Base-by-base conservation (phyloP, 1,140 invertebrate species). In the Trypoxylus dichotomus region DNA sequence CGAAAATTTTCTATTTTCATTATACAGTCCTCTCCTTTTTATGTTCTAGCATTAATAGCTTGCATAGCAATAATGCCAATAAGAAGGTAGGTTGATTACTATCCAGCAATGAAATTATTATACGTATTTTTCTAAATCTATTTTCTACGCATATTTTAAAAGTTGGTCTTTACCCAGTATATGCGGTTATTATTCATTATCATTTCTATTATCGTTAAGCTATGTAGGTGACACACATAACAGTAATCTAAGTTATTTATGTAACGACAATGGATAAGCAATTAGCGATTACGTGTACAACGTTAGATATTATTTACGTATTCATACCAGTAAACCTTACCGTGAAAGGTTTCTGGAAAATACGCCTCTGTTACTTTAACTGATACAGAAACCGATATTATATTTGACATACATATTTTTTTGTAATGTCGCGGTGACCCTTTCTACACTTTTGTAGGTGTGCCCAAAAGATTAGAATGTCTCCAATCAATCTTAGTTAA, bases 291-390 rank as follows among this genome's bases (percentile, higher is more conserved):
- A 68, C 60, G 27, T 29, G 21, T 25, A 25, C 1, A 37, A 37
- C 32, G 32, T 37, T 37, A 37, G 32, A 8, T 37, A 37, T 37
- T 37, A 37, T 8, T 37, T 37, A 8, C 32, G 32, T 8, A 0
- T 68, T 19, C 47, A 54, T 54, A 2, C 19, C 6, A 54, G 47
- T 3, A 25, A 68, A 6, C 24, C 21, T 68, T 68, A 68, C 27
- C 60, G 60, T 68, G 60, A 68, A 68, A 68, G 60, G 60, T 10
- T 68, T 68, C 10, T 68, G 24, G 13, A 68, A 68, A 68, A 68
- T 68, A 68, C 27, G 27, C 19, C 15, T 29, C 21, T 25, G 24
- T 58, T 5, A 58, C 32, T 5, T 37, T 37, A 37, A 37, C 32
- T 37, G 2, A 37, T 37, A 37, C 10, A 37, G 32, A 37, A 7